Conservation (phyloP, 2,888 invertebrate genomes). For the Zele albiditarsus region DNA sequence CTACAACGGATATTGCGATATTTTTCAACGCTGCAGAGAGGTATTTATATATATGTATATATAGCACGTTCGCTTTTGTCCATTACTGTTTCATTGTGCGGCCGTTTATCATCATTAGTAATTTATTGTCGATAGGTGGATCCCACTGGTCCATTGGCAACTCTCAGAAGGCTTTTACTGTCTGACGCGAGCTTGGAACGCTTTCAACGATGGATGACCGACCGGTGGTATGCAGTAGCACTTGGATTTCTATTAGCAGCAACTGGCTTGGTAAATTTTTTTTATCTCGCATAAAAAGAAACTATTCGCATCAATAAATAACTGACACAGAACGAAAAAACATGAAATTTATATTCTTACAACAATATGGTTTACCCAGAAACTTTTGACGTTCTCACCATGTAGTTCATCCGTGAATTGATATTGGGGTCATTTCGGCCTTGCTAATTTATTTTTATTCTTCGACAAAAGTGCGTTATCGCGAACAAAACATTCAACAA, state of each 20-base stretch:
- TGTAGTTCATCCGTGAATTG: too few species aligned
- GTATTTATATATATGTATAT: slow-evolving; percentile 71
- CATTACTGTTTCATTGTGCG: neutral
- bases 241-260: slow-evolving; percentile 81
- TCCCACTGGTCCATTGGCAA: slow-evolving; percentile 93
- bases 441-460: too few species aligned
- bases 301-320: too few species aligned
- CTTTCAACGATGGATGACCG: slow-evolving; percentile 87
- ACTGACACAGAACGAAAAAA: too few species aligned
- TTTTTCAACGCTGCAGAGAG: slow-evolving; percentile 85
- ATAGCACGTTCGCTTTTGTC: neutral
- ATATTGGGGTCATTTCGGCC: too few species aligned
- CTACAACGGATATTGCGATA: slow-evolving; percentile 87
- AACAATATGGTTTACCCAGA: too few species aligned
- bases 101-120: slow-evolving; percentile 4
- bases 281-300: neutral
- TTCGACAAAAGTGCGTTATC: too few species aligned
- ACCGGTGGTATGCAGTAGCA: slow-evolving; percentile 91
- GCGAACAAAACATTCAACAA: too few species aligned
- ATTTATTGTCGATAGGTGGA: slow-evolving; percentile 74
- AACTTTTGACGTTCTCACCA: too few species aligned
- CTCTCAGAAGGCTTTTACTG: slow-evolving; percentile 85
- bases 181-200: slow-evolving; percentile 91
- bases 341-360: too few species aligned
- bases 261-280: slow-evolving; percentile 81